Conservation (phyloP, 2,888 invertebrate genomes). For the Thumatha senex region DNA sequence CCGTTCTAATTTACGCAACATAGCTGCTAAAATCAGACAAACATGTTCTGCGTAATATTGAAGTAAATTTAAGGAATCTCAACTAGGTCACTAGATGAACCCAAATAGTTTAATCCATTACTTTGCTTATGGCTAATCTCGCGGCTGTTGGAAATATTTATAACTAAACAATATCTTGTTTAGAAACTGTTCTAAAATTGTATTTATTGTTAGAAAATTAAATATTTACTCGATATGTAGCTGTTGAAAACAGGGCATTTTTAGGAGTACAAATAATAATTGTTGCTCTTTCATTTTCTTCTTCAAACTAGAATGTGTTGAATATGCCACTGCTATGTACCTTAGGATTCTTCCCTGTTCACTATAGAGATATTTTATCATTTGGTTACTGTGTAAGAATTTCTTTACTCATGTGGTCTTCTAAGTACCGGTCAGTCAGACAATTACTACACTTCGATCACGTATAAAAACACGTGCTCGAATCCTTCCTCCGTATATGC, state of each 20-base stretch:
- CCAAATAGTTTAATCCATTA: conserved; percentile 25
- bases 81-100: conserved; percentile 23
- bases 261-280: not conserved
- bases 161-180: not conserved
- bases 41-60: conserved; percentile 14
- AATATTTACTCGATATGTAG: not conserved
- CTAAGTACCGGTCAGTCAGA: not conserved
- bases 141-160: conserved; percentile 3
- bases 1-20: not conserved
- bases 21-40: conserved; percentile 3
- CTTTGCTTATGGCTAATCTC: conserved; percentile 4
- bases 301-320: too few relatives aligned
- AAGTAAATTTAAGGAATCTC: conserved; percentile 17
- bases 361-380: too few relatives aligned
- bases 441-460: conserved; percentile 14
- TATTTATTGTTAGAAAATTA: not conserved
- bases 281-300: too few relatives aligned
- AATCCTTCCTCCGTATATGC: conserved; percentile 51
- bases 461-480: conserved; percentile 34
- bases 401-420: too few relatives aligned
- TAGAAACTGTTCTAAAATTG: not conserved
- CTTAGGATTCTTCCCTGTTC: too few relatives aligned
- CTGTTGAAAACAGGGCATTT: not conserved
- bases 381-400: too few relatives aligned
- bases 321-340: too few relatives aligned